These are phyloP conservation scores for Calameuta pallipes DNA, from an alignment of 2,888 invertebrate genomes.

Conservation along the genomic window DNA sequence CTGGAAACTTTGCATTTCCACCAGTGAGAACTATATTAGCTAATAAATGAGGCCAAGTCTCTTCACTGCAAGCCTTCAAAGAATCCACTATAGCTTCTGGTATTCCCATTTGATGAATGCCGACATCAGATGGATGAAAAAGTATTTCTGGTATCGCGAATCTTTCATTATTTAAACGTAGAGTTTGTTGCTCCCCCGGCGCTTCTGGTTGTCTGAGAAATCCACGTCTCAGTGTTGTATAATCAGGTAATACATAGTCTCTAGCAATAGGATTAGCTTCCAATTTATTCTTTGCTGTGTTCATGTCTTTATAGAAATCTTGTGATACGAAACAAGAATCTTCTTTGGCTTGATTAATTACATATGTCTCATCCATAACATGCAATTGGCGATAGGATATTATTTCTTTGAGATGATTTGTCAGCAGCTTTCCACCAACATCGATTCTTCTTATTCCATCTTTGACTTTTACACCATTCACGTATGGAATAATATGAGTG, in stretches of 20 bases:
- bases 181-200: slow-evolving; percentile 77
- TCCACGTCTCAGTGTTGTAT: slow-evolving; percentile 88
- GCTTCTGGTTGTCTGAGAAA: slow-evolving; percentile 69
- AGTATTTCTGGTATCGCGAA: slow-evolving; percentile 95
- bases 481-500: slow-evolving; percentile 93
- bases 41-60: slow-evolving; percentile 81
- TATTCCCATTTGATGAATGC: slow-evolving; percentile 91
- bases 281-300: slow-evolving; percentile 72
- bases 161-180: slow-evolving; percentile 91
- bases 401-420: slow-evolving; percentile 97
- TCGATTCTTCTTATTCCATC: slow-evolving; percentile 86
- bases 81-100: slow-evolving; percentile 87
- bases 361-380: slow-evolving; percentile 98
- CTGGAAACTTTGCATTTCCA: slow-evolving; percentile 82
- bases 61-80: slow-evolving; percentile 79
- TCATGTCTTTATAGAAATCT: slow-evolving; percentile 85
- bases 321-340: slow-evolving; percentile 94
- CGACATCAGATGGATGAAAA: slow-evolving; percentile 95
- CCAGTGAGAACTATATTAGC: slow-evolving; percentile 89
- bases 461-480: slow-evolving; percentile 74
- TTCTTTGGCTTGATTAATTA: slow-evolving; percentile 98
- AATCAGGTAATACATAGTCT: slow-evolving; percentile 97
- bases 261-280: slow-evolving; percentile 78
- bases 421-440: slow-evolving; percentile 95
- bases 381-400: slow-evolving; percentile 96